A percentile compares a stretch with the other conserved stretches of the same genome.
Evolutionary conservation across 2,113 vertebrate genomes (phyloP).

Genomic region (Nicator chloris): DNA sequence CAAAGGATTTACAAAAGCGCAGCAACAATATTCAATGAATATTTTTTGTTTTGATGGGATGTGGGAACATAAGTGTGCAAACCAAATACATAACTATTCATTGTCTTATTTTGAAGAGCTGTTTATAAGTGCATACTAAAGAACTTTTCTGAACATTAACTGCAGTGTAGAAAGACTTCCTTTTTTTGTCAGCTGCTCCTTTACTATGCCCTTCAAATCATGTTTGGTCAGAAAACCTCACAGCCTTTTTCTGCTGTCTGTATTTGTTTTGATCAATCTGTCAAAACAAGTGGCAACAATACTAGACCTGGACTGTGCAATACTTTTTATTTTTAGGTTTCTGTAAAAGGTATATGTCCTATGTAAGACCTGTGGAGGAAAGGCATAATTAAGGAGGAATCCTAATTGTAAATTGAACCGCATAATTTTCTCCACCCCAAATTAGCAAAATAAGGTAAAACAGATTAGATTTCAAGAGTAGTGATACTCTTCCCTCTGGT

Average conservation of each 20-base stretch:
- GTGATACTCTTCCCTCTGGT: neutral
- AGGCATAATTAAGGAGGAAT: conserved; percentile 21
- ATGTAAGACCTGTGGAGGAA: neutral
- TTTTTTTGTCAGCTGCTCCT: neutral
- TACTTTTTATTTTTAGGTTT: conserved; percentile 49
- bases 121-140: neutral
- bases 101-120: neutral
- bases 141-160: neutral
- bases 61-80: neutral
- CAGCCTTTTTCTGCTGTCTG: neutral
- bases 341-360: neutral
- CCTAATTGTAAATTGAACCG: conserved; percentile 28
- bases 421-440: neutral
- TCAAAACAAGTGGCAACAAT: neutral
- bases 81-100: neutral
- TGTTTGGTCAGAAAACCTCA: neutral
- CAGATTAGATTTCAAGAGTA: conserved; percentile 18
- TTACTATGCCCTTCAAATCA: conserved; percentile 10
- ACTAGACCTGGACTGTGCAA: neutral
- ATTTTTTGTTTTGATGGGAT: neutral
- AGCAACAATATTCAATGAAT: too few species aligned
- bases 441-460: neutral
- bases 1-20: too few species aligned
- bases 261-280: conserved; percentile 25
- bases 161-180: neutral